Conservation (phyloP, 2,797 vertebrate genomes). For the Sebastes elongatus region DNA sequence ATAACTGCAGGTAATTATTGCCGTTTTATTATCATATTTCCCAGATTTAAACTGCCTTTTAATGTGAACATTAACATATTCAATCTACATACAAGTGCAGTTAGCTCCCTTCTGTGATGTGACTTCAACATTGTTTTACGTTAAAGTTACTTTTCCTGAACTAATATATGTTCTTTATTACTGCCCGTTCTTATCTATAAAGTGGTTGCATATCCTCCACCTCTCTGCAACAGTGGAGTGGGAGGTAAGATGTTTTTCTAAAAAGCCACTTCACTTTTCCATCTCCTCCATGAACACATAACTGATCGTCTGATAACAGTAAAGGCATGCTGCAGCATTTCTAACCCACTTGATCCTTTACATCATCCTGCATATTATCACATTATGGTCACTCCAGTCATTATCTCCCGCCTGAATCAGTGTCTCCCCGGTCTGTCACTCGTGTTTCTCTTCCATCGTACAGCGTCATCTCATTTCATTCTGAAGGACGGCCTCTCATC, state of each 20-base stretch:
- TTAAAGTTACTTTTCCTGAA: slow-evolving; percentile 11
- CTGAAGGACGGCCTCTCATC: slow-evolving; percentile 45
- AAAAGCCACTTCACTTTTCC: slow-evolving; percentile 27
- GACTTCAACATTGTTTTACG: not conserved
- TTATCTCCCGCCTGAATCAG: slow-evolving; percentile 12
- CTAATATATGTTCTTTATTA: slow-evolving; percentile 49
- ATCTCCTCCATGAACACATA: slow-evolving; percentile 16
- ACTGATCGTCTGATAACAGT: slow-evolving; percentile 8
- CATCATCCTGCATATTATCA: slow-evolving; percentile 20
- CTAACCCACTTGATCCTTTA: not conserved
- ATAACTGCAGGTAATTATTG: slow-evolving; percentile 82
- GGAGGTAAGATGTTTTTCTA: slow-evolving; percentile 78
- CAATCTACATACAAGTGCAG: not conserved
- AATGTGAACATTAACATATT: not conserved
- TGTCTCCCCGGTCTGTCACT: slow-evolving; percentile 33
- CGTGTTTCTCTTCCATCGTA: not conserved
- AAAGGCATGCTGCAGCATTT: slow-evolving; percentile 47
- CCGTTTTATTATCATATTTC: not conserved
- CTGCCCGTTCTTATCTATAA: slow-evolving; percentile 50
- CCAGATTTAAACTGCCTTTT: not conserved
- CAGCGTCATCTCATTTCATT: slow-evolving; percentile 38
- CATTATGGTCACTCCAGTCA: slow-evolving; percentile 12
- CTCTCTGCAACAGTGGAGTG: slow-evolving; percentile 81
- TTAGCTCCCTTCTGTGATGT: not conserved
- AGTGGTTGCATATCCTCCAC: slow-evolving; percentile 85